Conservation (phyloP, 2,113 vertebrate species). For the Strix aluco region DNA sequence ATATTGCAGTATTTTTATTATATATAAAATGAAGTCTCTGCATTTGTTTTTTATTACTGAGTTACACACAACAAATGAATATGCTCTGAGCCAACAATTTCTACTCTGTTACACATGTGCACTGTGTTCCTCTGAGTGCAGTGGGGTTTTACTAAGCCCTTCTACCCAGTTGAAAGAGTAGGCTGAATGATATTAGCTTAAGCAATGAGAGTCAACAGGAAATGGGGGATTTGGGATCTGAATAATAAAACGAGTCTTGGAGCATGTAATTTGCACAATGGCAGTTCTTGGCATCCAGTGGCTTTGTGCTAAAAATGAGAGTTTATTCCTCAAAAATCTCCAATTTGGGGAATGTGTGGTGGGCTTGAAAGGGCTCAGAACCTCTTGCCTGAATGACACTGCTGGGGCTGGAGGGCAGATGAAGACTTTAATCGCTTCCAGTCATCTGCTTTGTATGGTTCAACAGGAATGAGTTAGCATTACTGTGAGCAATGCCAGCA, state of each 20-base stretch:
- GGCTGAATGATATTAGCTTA: conserved; percentile 62
- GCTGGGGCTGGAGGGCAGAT: conserved; percentile 38
- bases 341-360: conserved; percentile 28
- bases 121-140: conserved; percentile 43
- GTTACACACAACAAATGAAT: conserved; percentile 69
- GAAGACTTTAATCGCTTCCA: conserved; percentile 51
- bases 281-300: conserved; percentile 46
- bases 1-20: conserved; percentile 67
- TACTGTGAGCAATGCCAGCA: background rate
- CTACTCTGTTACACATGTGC: conserved; percentile 61
- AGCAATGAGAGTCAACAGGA: conserved; percentile 64
- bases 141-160: conserved; percentile 31
- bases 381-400: conserved; percentile 7
- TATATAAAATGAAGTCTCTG: conserved; percentile 57
- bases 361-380: conserved; percentile 48
- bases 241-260: conserved; percentile 28
- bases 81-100: conserved; percentile 61
- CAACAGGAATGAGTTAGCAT: background rate
- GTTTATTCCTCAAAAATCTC: conserved; percentile 27
- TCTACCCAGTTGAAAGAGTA: conserved; percentile 41
- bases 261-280: conserved; percentile 42
- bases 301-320: conserved; percentile 55
- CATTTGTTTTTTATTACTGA: conserved; percentile 70
- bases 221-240: conserved; percentile 54
- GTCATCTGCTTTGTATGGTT: conserved; percentile 35